These are phyloP conservation scores for Doris montereyensis DNA, from an alignment of 2,888 invertebrate genomes.

Conservation along the genomic window DNA sequence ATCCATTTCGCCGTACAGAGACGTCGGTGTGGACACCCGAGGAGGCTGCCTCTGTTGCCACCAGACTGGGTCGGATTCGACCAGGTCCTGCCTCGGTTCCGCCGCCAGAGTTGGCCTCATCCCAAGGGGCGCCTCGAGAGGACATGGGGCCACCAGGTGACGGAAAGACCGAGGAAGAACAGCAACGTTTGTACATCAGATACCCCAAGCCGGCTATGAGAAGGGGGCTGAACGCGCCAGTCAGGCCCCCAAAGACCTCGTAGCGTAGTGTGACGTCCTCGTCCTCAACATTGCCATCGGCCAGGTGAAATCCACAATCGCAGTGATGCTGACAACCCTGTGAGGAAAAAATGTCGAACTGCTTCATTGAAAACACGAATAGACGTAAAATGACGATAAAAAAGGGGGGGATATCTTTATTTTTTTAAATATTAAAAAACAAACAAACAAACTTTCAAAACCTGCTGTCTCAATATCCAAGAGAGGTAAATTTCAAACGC, in stretches of 20 bases:
- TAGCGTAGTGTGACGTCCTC: neutral
- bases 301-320: slow-evolving; percentile 1
- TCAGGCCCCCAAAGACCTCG: neutral
- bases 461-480: too few species aligned
- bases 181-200: neutral
- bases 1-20: neutral
- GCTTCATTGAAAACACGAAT: too few species aligned
- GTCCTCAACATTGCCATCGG: neutral
- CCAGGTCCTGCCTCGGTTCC: neutral
- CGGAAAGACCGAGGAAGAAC: neutral
- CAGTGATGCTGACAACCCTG: slow-evolving; percentile 5
- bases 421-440: too few species aligned
- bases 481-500: too few species aligned
- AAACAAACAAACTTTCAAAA: too few species aligned
- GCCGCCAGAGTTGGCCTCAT: too few species aligned
- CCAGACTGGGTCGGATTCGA: neutral
- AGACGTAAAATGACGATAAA: too few species aligned
- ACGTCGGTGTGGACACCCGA: neutral
- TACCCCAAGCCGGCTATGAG: neutral
- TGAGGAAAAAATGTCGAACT: too few species aligned
- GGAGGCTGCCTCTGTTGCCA: neutral
- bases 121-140: too few species aligned
- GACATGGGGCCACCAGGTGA: too few species aligned
- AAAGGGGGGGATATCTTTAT: too few species aligned
- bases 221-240: neutral